Conservation (phyloP, 2,113 vertebrate genomes). For the Lagopus muta region DNA sequence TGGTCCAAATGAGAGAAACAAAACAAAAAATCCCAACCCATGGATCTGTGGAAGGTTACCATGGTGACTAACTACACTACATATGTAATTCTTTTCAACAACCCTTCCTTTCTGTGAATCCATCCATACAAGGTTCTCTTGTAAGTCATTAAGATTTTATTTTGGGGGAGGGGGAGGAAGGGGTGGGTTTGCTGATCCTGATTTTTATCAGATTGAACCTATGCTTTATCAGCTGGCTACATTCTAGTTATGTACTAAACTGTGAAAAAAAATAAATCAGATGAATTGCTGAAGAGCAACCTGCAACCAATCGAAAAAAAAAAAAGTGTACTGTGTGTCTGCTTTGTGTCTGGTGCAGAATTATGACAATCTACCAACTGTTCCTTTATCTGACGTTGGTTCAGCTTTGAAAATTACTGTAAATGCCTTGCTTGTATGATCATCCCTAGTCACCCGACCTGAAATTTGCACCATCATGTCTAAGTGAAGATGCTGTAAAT, state of each 20-base stretch:
- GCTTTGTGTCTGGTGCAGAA: slow-evolving; percentile 92
- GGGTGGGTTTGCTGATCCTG: slow-evolving; percentile 57
- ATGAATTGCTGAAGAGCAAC: slow-evolving; percentile 79
- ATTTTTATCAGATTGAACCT: slow-evolving; percentile 68
- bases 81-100: slow-evolving; percentile 91
- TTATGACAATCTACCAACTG: slow-evolving; percentile 98
- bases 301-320: slow-evolving; percentile 75
- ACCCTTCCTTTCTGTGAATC: slow-evolving; percentile 81
- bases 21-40: slow-evolving; percentile 78
- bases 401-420: slow-evolving; percentile 88
- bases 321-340: slow-evolving; percentile 82
- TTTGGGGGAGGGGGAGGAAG: slow-evolving; percentile 66
- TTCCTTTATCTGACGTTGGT: slow-evolving; percentile 91
- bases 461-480: slow-evolving; percentile 95
- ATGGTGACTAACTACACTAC: slow-evolving; percentile 87
- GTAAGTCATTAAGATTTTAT: slow-evolving; percentile 86
- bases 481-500: slow-evolving; percentile 99
- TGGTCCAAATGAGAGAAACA: slow-evolving; percentile 82
- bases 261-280: slow-evolving; percentile 87
- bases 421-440: slow-evolving; percentile 99
- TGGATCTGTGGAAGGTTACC: slow-evolving; percentile 89
- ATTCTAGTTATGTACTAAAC: slow-evolving; percentile 87
- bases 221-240: slow-evolving; percentile 72
- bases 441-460: slow-evolving; percentile 89
- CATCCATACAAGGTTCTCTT: slow-evolving; percentile 88